Evolutionary conservation across 2,113 vertebrate genomes (phyloP).

Genomic region (Aythya baeri): DNA sequence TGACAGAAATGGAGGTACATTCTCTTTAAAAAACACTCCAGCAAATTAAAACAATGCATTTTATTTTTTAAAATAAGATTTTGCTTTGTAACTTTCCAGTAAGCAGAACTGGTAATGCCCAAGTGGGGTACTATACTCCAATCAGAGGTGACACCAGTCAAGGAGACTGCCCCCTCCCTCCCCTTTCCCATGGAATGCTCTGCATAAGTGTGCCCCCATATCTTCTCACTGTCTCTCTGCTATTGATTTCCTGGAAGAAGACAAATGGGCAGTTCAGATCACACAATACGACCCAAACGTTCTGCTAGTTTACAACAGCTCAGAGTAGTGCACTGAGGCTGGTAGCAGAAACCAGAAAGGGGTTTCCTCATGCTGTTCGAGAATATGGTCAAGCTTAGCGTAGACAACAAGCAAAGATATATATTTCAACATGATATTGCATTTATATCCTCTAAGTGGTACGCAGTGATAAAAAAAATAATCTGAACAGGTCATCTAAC

Average conservation of each 20-base stretch:
- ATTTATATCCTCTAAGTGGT: not conserved
- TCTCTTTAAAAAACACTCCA: not conserved
- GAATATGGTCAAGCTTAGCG: not conserved
- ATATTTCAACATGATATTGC: not conserved
- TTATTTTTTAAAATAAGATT: not conserved
- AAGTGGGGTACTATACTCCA: not conserved
- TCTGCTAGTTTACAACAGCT: not conserved
- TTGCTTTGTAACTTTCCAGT: not conserved
- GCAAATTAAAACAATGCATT: not conserved
- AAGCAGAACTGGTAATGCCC: not conserved
- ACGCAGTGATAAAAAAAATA: not conserved
- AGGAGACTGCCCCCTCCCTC: not conserved
- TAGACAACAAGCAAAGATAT: not conserved
- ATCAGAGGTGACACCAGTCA: not conserved
- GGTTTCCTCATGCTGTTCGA: not conserved
- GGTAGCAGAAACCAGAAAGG: not conserved
- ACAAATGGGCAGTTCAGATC: not conserved
- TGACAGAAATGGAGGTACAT: not conserved
- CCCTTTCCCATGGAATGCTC: not conserved
- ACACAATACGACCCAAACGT: not conserved
- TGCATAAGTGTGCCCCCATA: not conserved
- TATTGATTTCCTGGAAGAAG: not conserved
- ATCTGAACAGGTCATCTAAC: not conserved
- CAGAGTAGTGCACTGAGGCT: not conserved
- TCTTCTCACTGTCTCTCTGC: not conserved